These are phyloP conservation scores for Spatulosminthurus flaviceps DNA, from an alignment of 2,888 invertebrate species.

Conservation along the genomic window DNA sequence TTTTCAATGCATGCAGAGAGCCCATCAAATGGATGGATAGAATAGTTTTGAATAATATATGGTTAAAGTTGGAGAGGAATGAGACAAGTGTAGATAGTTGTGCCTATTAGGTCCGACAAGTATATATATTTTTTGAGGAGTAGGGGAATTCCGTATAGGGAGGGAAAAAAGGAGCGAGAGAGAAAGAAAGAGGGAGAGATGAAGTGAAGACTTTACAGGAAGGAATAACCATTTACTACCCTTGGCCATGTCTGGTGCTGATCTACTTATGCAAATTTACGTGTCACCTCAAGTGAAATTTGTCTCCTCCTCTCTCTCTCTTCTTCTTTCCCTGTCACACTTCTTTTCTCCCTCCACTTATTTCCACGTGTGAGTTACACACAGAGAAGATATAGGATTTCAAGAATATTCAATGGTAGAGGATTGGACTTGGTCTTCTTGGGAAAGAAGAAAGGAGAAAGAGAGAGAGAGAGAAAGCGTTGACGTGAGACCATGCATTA, in stretches of 20 bases:
- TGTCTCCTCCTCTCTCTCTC: constrained; percentile 19
- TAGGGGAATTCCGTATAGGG: background rate
- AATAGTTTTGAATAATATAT: no score
- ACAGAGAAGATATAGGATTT: background rate
- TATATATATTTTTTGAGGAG: no score
- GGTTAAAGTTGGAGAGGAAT: no score
- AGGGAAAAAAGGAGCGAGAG: background rate
- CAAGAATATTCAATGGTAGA: no score
- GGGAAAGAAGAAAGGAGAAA: no score
- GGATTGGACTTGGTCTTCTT: no score
- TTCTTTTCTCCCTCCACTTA: background rate
- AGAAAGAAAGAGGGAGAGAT: constrained; percentile 24
- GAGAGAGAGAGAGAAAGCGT: background rate
- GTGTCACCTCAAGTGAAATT: constrained; percentile 46
- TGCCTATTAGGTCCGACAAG: no score
- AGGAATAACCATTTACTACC: constrained; percentile 28
- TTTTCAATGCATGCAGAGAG: no score
- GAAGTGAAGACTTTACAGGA: background rate
- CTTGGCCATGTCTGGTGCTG: constrained; percentile 16
- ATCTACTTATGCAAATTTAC: constrained; percentile 46
- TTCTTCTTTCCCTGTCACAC: background rate
- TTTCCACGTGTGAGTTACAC: constrained; percentile 10
- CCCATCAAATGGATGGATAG: no score
- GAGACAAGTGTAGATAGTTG: no score
- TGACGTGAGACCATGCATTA: background rate